phyloP scores from a whole-genome alignment of 1,140 invertebrate genomes.

The Aradophagus sp. region DNA sequence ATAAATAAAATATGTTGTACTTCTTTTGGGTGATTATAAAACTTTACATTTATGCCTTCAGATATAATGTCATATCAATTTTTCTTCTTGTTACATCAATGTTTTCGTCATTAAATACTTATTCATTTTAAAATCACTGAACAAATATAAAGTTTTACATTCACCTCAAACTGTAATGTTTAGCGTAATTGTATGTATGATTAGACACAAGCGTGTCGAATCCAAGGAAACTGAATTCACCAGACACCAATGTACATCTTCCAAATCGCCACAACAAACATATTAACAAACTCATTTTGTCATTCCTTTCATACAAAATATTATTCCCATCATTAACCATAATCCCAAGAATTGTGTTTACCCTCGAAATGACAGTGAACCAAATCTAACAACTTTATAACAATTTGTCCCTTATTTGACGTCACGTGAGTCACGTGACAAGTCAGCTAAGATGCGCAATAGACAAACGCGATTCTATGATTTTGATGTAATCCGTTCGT shows the following conservation, averaged over 20 bases:
- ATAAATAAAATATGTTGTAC: no score
- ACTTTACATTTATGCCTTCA: no score
- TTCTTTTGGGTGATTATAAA: no score
- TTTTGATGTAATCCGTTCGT: constrained; percentile 44
- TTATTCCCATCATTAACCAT: constrained; percentile 1
- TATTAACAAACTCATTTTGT: constrained; percentile 12
- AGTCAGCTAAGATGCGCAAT: constrained; percentile 21
- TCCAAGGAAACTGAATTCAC: constrained; percentile 43
- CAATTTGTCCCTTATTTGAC: constrained; percentile 3
- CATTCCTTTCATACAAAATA: constrained; percentile 4
- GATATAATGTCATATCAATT: no score
- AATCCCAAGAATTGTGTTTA: neutral
- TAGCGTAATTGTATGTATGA: constrained; percentile 19
- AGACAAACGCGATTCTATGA: constrained; percentile 49
- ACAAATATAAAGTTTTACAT: constrained; percentile 1
- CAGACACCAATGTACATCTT: constrained; percentile 44
- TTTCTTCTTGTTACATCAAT: no score
- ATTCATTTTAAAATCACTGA: neutral
- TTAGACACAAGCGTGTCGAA: constrained; percentile 23
- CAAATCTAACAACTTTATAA: constrained; percentile 9
- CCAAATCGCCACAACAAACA: constrained; percentile 6
- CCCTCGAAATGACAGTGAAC: constrained; percentile 45
- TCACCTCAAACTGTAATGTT: constrained; percentile 17
- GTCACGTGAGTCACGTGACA: constrained; percentile 20
- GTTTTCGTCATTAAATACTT: neutral